Evolutionary conservation across 1,140 invertebrate species (phyloP), one percentile per base, ranked within the genome.

Genomic region (Philaenus spumarius): DNA sequence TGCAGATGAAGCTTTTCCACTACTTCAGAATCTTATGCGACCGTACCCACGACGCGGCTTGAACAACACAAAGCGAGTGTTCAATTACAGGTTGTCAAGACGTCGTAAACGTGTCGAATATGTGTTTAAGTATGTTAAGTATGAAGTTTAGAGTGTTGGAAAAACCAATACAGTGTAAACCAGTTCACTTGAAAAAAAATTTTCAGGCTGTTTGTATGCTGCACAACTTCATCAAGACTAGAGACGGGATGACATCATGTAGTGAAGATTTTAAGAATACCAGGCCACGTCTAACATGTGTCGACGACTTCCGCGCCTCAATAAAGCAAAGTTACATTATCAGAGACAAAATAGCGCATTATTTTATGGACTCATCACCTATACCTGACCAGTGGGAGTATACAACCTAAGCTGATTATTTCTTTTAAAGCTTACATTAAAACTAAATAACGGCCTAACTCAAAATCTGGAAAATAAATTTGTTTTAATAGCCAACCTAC

Each of bases 51-150:
- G 62, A 59, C 58, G 65, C 17, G 58, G 30, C 40, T 39, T 70
- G 12, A 55, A 57, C 30, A 60, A 64, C 46, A 40, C 39, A 40
- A 70, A 67, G 58, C 56, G 58, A 59, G 59, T 68, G 43, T 70
- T 70, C 55, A 70, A 70, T 58, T 76, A 73, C 55, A 62, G 73
- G 60, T 59, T 73, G 39, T 68, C 65, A 43, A 58, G 71, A 54
- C 72, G 67, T 39, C 63, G 73, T 52, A n/a, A n/a, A 65, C 64
- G 62, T 14, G 64, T 74, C 22, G 75, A 77, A 63, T 73, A 73
- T 64, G 65, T 65, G 12, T 77, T 76, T 67, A n/a, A 72, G 72
- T 11, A 72, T 75, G 53, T 17, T 60, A 47, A 55, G 58, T 2
- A 30, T 48, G 43, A 61, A 63, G 46, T 61, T 26, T 45, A 11